phyloP scores from a whole-genome alignment of 1,140 invertebrate species.

The Cydia pomonella region DNA sequence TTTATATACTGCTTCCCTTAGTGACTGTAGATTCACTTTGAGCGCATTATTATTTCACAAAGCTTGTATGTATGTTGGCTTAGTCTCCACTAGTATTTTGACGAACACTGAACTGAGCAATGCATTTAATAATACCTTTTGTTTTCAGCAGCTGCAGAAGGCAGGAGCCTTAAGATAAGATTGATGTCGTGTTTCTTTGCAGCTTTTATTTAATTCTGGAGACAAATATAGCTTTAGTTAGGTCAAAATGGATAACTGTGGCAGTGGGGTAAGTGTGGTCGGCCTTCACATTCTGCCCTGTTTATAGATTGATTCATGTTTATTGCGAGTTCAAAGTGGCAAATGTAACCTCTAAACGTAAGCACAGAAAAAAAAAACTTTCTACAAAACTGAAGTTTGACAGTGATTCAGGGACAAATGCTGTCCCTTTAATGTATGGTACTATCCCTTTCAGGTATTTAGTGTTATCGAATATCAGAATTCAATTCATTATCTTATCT shows the following conservation, averaged over 20 bases:
- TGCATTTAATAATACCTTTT: conserved; percentile 27
- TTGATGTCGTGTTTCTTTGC: conserved; percentile 26
- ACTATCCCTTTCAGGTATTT: no score
- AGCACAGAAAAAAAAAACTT: no score
- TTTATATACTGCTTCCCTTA: not conserved
- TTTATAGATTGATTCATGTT: no score
- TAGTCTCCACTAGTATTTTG: conserved; percentile 9
- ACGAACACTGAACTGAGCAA: not conserved
- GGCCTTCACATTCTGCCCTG: no score
- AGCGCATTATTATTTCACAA: not conserved
- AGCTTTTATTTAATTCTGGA: not conserved
- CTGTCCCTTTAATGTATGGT: no score
- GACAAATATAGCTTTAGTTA: conserved; percentile 8
- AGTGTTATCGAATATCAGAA: no score
- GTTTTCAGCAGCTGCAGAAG: conserved; percentile 30
- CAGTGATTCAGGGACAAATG: no score
- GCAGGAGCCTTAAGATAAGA: conserved; percentile 31
- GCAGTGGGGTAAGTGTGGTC: no score
- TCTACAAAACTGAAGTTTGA: no score
- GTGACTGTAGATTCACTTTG: not conserved
- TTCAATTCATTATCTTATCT: no score
- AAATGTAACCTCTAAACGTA: no score
- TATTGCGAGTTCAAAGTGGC: no score
- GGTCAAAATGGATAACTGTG: not conserved
- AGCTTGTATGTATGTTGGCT: conserved; percentile 22